Base-by-base conservation (phyloP, 2,888 invertebrate species). In the Priocnemis perturbator region DNA sequence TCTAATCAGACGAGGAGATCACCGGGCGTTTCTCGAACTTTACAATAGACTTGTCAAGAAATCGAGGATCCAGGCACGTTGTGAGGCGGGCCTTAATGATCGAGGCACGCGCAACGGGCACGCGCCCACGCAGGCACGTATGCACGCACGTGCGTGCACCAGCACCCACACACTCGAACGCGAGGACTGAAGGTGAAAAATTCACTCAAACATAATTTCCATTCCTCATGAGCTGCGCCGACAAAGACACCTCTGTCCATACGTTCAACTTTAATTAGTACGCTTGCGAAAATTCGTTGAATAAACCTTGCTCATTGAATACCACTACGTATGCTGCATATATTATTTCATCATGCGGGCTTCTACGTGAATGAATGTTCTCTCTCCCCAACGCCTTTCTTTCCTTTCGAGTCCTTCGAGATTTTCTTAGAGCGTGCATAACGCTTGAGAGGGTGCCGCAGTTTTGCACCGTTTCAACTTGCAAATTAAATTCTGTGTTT, bases 111-210 rank as follows among this genome's bases (percentile, higher is more conserved):
- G 67, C 62, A 73, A 48, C 52, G 52, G 57, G 37, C 74, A 74
- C 75, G 77, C 78, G 68, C 77, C 78, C 55, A 74, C 78, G 70
- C 72, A 52, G 60, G 60, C 63, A 59, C 72, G 53, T 50, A 65
- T 53, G 63, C 48, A 21, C 58, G 9, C 47, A 7, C 44, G 23
- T 37, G 20, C 48, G 2, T 50, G 23, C 52, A 11, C 52, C 21
- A 3, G 26, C 37, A 30, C 15, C 4, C 26, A 50, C 53, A 26
- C 37, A 56, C 3, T 20, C 47, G 57, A 57, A 66, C 23, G 20
- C 21, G 11, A 37, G 59, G 50, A 47, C 7, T 11, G 37, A 37
- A 37, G 37, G 37, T 37, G 37, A 37, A 65, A 50, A 50, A 50
- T 19, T 9, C 50, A 1, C 50, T 5, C 7, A 7, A 50, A 19